Conservation (phyloP, 2,888 invertebrate species). For the Trachelus tabidus region DNA sequence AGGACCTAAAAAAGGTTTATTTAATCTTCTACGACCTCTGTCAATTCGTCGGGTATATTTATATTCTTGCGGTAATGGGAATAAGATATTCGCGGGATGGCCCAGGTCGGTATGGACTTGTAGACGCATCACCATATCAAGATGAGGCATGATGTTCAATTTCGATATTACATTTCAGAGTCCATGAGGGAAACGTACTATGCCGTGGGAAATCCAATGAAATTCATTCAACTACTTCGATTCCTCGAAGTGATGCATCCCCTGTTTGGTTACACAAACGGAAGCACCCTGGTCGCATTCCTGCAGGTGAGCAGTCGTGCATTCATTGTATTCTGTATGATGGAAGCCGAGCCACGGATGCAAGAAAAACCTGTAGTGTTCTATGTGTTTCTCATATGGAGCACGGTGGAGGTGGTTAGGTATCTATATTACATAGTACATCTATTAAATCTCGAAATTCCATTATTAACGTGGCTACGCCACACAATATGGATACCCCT, state of each 20-base stretch:
- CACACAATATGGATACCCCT: constrained; percentile 94
- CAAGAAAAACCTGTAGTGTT: constrained; percentile 89
- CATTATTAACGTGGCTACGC: constrained; percentile 88
- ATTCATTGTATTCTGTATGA: constrained; percentile 83
- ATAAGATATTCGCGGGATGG: constrained; percentile 83
- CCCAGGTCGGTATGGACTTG: constrained; percentile 65
- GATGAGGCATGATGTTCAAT: background rate
- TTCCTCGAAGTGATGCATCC: constrained; percentile 91
- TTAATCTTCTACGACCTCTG: constrained; percentile 88
- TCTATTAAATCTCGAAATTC: constrained; percentile 78
- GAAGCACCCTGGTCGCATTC: constrained; percentile 77
- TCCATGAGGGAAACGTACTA: constrained; percentile 79
- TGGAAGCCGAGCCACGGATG: constrained; percentile 87
- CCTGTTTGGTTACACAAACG: constrained; percentile 87
- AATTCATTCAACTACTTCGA: constrained; percentile 85
- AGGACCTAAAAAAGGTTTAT: constrained; percentile 85
- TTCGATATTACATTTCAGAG: constrained; percentile 52
- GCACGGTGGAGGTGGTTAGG: constrained; percentile 84
- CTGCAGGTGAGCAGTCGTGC: constrained; percentile 85
- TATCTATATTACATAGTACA: constrained; percentile 94
- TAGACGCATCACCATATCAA: background rate
- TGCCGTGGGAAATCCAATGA: constrained; percentile 80
- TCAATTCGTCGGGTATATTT: constrained; percentile 88
- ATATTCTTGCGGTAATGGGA: constrained; percentile 78
- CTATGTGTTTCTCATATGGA: constrained; percentile 89